Conservation (phyloP, 2,797 vertebrate genomes). For the Hozukius guyotensis region DNA sequence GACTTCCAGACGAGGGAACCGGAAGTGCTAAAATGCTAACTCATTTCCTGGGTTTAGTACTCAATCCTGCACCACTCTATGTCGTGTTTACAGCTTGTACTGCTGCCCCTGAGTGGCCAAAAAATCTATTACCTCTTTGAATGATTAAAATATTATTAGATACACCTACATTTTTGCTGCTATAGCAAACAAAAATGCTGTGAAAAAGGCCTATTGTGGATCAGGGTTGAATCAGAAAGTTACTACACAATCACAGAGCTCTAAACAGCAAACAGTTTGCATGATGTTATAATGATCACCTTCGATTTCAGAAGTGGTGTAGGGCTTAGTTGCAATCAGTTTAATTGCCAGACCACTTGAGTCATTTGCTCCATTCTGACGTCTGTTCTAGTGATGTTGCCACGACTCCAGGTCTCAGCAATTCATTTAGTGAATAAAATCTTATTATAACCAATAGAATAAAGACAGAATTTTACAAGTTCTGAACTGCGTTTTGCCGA, state of each 20-base stretch:
- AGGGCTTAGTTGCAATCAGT: not conserved
- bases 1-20: too few relatives aligned
- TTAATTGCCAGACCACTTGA: not conserved
- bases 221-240: not conserved
- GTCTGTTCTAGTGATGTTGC: not conserved
- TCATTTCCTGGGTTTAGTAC: too few relatives aligned
- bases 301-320: not conserved
- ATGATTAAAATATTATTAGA: not conserved
- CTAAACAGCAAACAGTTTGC: not conserved
- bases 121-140: not conserved
- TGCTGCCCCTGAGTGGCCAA: not conserved
- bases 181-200: not conserved
- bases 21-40: too few relatives aligned
- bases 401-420: not conserved
- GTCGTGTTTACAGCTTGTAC: not conserved
- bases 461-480: not conserved
- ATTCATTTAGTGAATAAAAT: not conserved
- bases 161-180: not conserved
- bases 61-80: too few relatives aligned
- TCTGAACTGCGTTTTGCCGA: conserved; percentile 9
- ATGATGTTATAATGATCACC: not conserved
- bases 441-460: not conserved
- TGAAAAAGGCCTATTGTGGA: not conserved
- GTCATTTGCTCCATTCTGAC: not conserved
- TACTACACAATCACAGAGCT: not conserved